Conservation (phyloP, 1,140 invertebrate species). For the Bombus waltoni region DNA sequence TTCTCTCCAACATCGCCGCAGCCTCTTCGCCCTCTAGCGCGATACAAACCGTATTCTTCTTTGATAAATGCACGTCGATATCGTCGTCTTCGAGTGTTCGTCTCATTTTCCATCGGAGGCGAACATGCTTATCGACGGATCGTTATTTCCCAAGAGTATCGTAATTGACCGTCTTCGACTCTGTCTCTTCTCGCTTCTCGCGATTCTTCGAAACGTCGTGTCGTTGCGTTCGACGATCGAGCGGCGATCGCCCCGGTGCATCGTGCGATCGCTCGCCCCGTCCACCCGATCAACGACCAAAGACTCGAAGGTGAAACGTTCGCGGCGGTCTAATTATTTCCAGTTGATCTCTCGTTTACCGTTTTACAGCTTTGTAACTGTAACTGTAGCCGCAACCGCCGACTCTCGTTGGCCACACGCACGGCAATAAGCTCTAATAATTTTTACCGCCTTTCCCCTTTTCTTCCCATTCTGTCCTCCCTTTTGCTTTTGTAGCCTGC, state of each 20-base stretch:
- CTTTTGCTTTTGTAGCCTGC: not conserved
- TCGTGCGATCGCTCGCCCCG: too few species aligned
- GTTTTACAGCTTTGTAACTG: not conserved
- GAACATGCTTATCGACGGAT: constrained; percentile 38
- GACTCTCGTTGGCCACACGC: constrained; percentile 45
- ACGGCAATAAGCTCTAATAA: constrained; percentile 42
- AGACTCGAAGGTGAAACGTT: not conserved
- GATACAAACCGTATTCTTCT: constrained; percentile 1
- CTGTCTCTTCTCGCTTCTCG: not conserved
- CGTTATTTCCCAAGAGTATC: constrained; percentile 38
- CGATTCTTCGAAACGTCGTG: not conserved
- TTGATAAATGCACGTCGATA: constrained; percentile 30
- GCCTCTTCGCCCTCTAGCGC: not conserved
- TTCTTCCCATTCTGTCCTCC: not conserved
- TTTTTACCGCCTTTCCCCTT: not conserved
- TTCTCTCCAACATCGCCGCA: not conserved
- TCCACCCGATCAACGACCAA: not conserved
- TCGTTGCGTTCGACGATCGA: not conserved
- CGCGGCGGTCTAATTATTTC: constrained; percentile 46
- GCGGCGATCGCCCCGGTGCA: too few species aligned
- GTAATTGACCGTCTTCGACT: constrained; percentile 36
- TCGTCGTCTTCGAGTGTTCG: constrained; percentile 2
- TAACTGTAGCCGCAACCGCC: not conserved
- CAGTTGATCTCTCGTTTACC: not conserved
- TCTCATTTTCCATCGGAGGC: constrained; percentile 46